Evolutionary conservation across 2,113 vertebrate genomes (phyloP).

Genomic region (Rafetus swinhoei): DNA sequence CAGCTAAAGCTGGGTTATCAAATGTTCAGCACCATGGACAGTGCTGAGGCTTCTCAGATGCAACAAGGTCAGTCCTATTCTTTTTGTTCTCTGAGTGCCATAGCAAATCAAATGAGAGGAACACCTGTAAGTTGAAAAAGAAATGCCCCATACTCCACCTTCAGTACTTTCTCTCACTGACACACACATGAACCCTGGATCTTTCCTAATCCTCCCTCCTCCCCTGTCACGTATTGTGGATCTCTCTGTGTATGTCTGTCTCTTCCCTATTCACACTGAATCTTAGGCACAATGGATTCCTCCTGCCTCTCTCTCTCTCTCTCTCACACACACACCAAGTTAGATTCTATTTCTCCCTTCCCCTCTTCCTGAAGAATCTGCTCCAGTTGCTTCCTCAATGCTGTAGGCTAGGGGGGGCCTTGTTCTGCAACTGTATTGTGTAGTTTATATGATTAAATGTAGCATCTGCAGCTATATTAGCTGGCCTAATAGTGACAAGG

Average conservation of each 20-base stretch:
- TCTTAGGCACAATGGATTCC: background rate
- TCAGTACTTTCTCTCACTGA: background rate
- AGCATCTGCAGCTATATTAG: conserved; percentile 65
- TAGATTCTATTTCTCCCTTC: background rate
- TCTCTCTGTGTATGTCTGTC: background rate
- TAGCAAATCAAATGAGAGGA: background rate
- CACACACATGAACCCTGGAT: background rate
- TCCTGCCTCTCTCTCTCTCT: background rate
- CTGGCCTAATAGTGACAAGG: conserved; percentile 61
- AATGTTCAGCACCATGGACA: background rate
- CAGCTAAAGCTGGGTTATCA: background rate
- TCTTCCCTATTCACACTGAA: background rate
- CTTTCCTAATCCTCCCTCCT: background rate
- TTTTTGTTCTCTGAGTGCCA: background rate
- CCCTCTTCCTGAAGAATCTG: background rate
- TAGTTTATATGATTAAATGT: conserved; percentile 53
- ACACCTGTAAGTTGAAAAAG: background rate
- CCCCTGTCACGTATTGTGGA: accelerated
- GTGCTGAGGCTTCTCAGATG: background rate
- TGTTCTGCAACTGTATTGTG: conserved; percentile 6
- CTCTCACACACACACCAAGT: background rate
- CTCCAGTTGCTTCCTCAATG: background rate
- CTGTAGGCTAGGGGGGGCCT: conserved; percentile 21
- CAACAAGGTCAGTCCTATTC: background rate
- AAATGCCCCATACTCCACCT: background rate